Conservation (phyloP, 2,797 vertebrate species). For the Peromyscus aztecus region DNA sequence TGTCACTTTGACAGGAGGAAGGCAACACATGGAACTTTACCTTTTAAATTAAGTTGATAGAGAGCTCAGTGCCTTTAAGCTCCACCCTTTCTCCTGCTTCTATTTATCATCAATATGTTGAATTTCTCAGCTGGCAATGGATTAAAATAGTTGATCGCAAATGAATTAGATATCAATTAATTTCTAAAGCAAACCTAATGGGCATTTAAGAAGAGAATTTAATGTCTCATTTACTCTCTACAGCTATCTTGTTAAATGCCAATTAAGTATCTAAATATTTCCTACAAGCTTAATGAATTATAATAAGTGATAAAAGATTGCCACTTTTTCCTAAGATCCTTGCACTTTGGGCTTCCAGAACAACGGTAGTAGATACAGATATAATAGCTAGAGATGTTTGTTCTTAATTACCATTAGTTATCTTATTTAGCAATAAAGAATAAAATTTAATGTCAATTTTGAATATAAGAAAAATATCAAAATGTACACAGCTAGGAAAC, state of each 20-base stretch:
- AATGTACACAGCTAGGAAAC: neutral
- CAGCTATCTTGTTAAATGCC: slow-evolving; percentile 90
- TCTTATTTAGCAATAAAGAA: slow-evolving; percentile 59
- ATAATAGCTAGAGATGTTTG: slow-evolving; percentile 47
- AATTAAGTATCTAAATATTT: slow-evolving; percentile 93
- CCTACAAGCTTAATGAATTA: slow-evolving; percentile 89
- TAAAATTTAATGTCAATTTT: slow-evolving; percentile 63
- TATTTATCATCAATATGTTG: slow-evolving; percentile 77
- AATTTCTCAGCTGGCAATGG: slow-evolving; percentile 81
- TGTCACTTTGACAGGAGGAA: neutral
- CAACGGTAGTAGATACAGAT: slow-evolving; percentile 30
- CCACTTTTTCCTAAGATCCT: slow-evolving; percentile 80
- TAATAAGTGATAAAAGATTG: slow-evolving; percentile 88
- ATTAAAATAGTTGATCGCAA: slow-evolving; percentile 87
- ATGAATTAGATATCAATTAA: slow-evolving; percentile 90
- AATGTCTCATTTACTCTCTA: slow-evolving; percentile 91
- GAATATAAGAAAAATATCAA: slow-evolving; percentile 54
- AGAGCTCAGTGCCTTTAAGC: neutral
- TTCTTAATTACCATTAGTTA: slow-evolving; percentile 63
- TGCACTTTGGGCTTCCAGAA: slow-evolving; percentile 77
- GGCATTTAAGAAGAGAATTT: slow-evolving; percentile 90
- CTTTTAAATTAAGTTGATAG: slow-evolving; percentile 41
- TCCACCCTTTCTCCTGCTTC: slow-evolving; percentile 17
- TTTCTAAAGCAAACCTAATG: slow-evolving; percentile 90
- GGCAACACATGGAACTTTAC: neutral